Conservation (phyloP, 2,113 vertebrate species). For the Gymnobelideus leadbeateri region DNA sequence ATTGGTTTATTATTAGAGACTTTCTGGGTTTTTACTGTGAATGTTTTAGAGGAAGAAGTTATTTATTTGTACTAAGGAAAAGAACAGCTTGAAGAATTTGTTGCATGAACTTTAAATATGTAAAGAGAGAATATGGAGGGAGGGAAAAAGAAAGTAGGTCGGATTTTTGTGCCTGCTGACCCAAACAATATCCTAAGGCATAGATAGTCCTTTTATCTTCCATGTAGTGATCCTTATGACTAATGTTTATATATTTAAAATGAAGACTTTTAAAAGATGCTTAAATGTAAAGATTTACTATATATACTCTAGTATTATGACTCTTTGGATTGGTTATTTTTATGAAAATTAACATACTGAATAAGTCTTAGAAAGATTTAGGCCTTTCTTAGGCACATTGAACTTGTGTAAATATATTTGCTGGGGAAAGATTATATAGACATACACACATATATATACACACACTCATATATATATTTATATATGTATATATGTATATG, state of each 20-base stretch:
- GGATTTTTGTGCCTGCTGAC: conserved; percentile 34
- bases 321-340: conserved; percentile 45
- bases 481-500: conserved; percentile 35
- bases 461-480: not conserved
- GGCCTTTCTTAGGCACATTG: not conserved
- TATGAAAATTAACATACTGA: conserved; percentile 25
- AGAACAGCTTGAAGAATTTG: conserved; percentile 50
- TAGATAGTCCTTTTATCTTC: not conserved
- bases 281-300: conserved; percentile 35
- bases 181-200: conserved; percentile 4
- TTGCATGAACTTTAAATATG: conserved; percentile 54
- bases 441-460: not conserved
- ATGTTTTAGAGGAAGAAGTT: conserved; percentile 54
- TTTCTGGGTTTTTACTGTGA: not conserved
- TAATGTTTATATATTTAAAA: conserved; percentile 8
- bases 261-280: conserved; percentile 19
- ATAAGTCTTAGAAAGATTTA: conserved; percentile 39
- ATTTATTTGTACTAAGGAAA: conserved; percentile 1
- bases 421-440: conserved; percentile 11
- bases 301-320: not conserved
- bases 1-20: conserved; percentile 22
- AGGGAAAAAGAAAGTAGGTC: conserved; percentile 49
- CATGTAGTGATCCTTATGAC: not conserved
- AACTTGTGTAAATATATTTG: conserved; percentile 21
- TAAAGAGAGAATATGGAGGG: conserved; percentile 27